phyloP scores from a whole-genome alignment of 2,797 vertebrate genomes.

The Clamator glandarius region DNA sequence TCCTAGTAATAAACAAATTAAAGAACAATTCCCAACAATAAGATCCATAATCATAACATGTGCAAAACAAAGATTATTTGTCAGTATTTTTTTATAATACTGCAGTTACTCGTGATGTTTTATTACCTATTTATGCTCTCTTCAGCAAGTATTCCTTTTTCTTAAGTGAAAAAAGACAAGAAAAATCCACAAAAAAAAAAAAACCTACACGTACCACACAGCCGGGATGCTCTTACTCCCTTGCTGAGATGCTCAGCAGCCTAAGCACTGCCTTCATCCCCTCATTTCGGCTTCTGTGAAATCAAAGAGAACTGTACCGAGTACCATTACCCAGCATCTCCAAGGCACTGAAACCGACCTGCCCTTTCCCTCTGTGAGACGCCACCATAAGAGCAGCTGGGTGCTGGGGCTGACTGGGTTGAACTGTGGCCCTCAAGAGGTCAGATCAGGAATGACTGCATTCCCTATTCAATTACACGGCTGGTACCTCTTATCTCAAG shows the following conservation, averaged over 20 bases:
- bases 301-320: background rate
- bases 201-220: background rate
- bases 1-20: background rate
- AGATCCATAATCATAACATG: background rate
- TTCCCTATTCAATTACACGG: no score
- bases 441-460: background rate
- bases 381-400: fast-evolving
- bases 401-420: background rate
- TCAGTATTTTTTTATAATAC: background rate
- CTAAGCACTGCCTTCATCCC: background rate
- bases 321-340: background rate
- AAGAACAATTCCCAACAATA: background rate
- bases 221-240: background rate
- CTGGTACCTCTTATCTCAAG: background rate
- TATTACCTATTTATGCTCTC: background rate
- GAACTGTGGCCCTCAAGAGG: background rate
- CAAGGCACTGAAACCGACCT: background rate
- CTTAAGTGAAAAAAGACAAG: background rate
- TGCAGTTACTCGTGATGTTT: no score
- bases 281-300: background rate
- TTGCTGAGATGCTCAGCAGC: background rate
- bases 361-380: background rate
- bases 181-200: background rate
- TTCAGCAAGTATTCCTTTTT: background rate
- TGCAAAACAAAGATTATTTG: background rate